Evolutionary conservation across 2,888 invertebrate genomes (phyloP).

Genomic region (Ectemnius continuus): DNA sequence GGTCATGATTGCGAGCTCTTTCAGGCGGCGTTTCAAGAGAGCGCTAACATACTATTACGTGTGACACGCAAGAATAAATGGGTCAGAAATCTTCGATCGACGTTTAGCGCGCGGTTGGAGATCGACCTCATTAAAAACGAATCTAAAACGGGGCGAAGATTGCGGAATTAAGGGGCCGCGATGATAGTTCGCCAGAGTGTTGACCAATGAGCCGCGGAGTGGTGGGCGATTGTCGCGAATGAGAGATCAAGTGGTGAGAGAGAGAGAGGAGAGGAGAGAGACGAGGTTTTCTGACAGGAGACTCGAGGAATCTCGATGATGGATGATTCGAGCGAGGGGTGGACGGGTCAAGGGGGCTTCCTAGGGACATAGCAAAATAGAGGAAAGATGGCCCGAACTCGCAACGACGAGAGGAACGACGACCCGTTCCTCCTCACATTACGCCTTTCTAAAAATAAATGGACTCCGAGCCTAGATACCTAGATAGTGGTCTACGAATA

Average conservation of each 20-base stretch:
- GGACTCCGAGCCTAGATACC: constrained; percentile 78
- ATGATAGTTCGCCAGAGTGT: too few relatives aligned
- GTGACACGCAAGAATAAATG: neutral
- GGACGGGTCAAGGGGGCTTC: neutral
- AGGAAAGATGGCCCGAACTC: constrained; percentile 42
- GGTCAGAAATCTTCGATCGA: too few relatives aligned
- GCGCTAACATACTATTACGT: neutral
- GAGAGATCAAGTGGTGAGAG: too few relatives aligned
- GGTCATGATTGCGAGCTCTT: neutral
- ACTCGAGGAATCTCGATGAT: neutral
- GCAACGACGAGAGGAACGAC: constrained; percentile 48
- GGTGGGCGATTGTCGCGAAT: too few relatives aligned
- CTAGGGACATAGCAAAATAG: constrained; percentile 1
- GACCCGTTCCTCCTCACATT: constrained; percentile 75
- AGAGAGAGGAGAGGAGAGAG: too few relatives aligned
- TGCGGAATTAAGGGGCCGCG: neutral
- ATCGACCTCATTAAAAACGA: constrained; percentile 2
- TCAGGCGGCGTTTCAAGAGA: neutral
- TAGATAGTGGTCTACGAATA: constrained; percentile 77
- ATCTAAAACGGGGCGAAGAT: neutral
- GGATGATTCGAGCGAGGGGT: neutral
- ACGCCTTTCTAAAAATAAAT: constrained; percentile 77
- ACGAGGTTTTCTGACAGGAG: neutral
- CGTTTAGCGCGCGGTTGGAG: too few relatives aligned
- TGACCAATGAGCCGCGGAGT: too few relatives aligned